Conservation (phyloP, 2,888 invertebrate species). For the Lasioglossum morio region DNA sequence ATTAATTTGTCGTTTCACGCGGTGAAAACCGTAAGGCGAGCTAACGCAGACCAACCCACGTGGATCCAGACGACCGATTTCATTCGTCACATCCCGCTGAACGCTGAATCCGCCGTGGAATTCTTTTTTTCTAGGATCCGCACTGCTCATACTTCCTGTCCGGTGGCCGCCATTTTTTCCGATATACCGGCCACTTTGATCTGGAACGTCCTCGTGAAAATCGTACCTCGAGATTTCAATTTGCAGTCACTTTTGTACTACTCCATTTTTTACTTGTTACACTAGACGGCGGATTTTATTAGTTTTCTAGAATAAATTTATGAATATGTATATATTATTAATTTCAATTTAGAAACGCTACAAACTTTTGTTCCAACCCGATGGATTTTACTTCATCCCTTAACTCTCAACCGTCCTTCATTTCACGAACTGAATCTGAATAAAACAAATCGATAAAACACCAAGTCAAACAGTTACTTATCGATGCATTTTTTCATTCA, state of each 20-base stretch:
- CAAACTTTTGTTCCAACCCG: no score
- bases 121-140: constrained; percentile 28
- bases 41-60: neutral
- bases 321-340: no score
- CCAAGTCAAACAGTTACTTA: no score
- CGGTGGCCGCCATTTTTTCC: neutral
- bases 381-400: no score
- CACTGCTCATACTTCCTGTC: neutral
- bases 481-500: no score
- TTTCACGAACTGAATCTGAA: no score
- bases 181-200: neutral
- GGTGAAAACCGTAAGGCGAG: constrained; percentile 27
- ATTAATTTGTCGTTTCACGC: constrained; percentile 50
- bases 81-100: constrained; percentile 38
- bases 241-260: neutral
- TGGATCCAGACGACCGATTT: constrained; percentile 17
- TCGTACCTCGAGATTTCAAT: neutral
- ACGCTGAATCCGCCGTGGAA: constrained; percentile 8
- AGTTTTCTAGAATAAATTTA: no score
- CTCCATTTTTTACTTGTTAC: neutral
- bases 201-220: neutral
- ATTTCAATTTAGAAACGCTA: no score
- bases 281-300: neutral
- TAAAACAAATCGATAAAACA: no score
- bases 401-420: no score